Evolutionary conservation across 30 jellyfish, hydroid and myxozoan species (phyloP), one percentile per base, ranked within the genome.

Genomic region (Catostylus mosaicus): DNA sequence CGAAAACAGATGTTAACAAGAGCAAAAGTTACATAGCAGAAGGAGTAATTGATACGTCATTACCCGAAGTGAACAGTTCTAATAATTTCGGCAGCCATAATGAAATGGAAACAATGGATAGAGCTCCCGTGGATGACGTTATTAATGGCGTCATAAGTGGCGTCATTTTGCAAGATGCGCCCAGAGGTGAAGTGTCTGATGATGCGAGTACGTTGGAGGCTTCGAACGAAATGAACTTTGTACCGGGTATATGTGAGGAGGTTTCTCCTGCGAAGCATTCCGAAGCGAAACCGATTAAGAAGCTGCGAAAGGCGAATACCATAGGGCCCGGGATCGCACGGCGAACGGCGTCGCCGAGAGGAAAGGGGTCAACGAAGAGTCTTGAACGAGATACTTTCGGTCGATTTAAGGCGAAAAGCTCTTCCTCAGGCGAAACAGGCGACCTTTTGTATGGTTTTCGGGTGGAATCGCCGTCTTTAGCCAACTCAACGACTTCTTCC

Each of bases 191-290:
- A 22, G 24, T 20, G 7, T 59, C 24, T 7, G 71, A 59, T 22
- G 71, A 59, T 24, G 38, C 37, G 2, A 59, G 71, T 59, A 4
- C 36, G 3, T 59, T 24, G 19, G 71, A 59, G 37, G 71, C 71
- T 18, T 59, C 71, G 19, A 77, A 63, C 50, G 92, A 82, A 19
- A 54, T 72, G 4, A 82, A 82, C 31, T 82, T 66, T 60, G 92
- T 82, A 16, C 92, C 92, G 19, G 92, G 92, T 7, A 82, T 82
- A 52, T 67, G 75, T 43, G 92, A 70, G 20, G 86, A 82, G 46
- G 35, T 38, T 7, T 33, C 56, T 3, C 31, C 52, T 7, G 37
- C 22, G 8, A 34, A 30, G 26, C 78, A 48, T 60, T 82, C 92
- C 48, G 50, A 70, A 29, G 83, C 92, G 1, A 82, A 63, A 48